Percentiles rank a stretch among this genome's conserved stretches.
phyloP scores from a whole-genome alignment of 2,888 invertebrate species.

The Cetonia aurata region DNA sequence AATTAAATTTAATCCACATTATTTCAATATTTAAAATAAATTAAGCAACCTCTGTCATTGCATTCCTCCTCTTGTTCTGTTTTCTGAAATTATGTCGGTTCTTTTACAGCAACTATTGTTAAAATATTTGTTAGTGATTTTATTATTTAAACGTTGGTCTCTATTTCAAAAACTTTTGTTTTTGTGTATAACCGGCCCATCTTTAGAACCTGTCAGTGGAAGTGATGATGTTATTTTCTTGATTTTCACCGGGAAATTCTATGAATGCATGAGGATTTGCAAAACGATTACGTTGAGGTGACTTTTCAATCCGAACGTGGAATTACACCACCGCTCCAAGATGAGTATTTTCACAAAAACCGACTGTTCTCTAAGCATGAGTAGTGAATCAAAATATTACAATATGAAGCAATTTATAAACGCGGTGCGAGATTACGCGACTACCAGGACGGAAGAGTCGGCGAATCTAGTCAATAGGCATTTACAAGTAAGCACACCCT shows the following conservation, averaged over 20 bases:
- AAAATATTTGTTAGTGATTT: slow-evolving; percentile 12
- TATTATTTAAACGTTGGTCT: slow-evolving; percentile 13
- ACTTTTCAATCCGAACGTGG: slow-evolving; percentile 7
- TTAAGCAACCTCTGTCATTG: neutral
- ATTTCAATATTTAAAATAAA: neutral
- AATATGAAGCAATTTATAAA: slow-evolving; percentile 71
- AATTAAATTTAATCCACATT: neutral
- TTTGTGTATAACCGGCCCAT: slow-evolving; percentile 16
- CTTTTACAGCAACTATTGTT: neutral
- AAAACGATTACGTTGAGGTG: neutral
- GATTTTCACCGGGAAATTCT: slow-evolving; percentile 6
- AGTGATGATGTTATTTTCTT: slow-evolving; percentile 4
- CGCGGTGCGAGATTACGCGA: slow-evolving; percentile 69
- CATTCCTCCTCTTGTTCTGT: neutral
- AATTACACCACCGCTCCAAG: neutral
- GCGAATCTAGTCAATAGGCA: slow-evolving; percentile 70
- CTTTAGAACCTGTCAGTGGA: slow-evolving; percentile 17
- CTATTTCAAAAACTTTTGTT: slow-evolving; percentile 32
- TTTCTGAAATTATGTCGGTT: neutral
- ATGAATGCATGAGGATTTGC: slow-evolving; percentile 14
- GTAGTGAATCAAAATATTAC: slow-evolving; percentile 50
- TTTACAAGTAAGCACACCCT: slow-evolving; percentile 57
- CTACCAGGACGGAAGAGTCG: slow-evolving; percentile 69
- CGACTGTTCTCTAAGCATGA: slow-evolving; percentile 10
- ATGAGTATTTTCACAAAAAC: slow-evolving; percentile 26